Evolutionary conservation across 2,888 invertebrate genomes (phyloP).

Genomic region (Resseliella maxima): DNA sequence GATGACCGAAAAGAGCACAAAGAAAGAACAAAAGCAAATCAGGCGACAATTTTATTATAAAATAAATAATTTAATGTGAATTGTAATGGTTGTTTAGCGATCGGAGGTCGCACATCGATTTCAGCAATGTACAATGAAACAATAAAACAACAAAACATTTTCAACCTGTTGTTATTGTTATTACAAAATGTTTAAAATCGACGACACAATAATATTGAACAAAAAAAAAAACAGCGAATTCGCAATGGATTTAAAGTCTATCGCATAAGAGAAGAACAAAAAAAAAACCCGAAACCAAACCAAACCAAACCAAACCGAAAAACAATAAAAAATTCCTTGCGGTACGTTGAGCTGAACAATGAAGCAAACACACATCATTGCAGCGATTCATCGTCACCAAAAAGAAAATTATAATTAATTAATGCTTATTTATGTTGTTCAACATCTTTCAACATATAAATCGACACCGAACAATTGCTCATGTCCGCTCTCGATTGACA

Average conservation of each 20-base stretch:
- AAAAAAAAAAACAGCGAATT: neutral
- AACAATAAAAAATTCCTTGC: neutral
- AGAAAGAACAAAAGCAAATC: conserved; percentile 47
- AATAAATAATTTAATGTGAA: conserved; percentile 46
- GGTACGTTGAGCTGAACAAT: neutral
- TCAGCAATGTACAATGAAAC: neutral
- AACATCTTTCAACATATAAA: conserved; percentile 55
- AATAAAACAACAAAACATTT: neutral
- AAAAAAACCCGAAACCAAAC: neutral
- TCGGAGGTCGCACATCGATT: conserved; percentile 30
- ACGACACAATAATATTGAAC: neutral
- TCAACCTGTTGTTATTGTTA: neutral
- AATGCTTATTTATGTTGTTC: conserved; percentile 55
- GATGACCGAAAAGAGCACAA: conserved; percentile 29
- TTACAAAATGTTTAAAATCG: neutral
- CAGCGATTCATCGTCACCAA: conserved; percentile 31
- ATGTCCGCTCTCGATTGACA: conserved; percentile 48
- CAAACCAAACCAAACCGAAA: neutral
- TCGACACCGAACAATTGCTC: conserved; percentile 48
- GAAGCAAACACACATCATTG: neutral
- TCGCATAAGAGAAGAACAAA: neutral
- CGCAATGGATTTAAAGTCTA: neutral
- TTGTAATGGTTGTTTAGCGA: neutral
- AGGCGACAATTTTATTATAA: conserved; percentile 55
- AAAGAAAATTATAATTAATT: conserved; percentile 52